phyloP scores from a whole-genome alignment of 2,113 vertebrate genomes.

The Choloepus hoffmanni region DNA sequence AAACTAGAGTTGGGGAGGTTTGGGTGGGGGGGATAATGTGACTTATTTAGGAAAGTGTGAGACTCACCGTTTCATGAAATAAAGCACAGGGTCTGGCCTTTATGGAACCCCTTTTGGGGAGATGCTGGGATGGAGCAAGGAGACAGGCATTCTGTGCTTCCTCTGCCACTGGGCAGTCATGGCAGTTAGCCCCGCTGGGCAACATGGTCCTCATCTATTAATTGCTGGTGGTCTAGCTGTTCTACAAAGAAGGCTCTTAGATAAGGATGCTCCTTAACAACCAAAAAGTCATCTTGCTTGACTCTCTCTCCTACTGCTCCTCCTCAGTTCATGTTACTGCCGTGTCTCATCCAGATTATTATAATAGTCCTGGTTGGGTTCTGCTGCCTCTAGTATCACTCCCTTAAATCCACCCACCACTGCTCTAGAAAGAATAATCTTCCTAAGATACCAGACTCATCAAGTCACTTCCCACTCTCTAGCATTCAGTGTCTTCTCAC shows the following conservation, averaged over 20 bases:
- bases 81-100: not conserved
- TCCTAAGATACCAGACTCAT: not conserved
- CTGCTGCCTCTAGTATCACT: not conserved
- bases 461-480: not conserved
- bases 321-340: not conserved
- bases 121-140: not conserved
- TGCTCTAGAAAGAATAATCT: not conserved
- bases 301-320: not conserved
- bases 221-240: not conserved
- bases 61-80: not conserved
- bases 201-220: not conserved
- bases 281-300: not conserved
- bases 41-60: constrained; percentile 28
- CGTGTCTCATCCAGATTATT: not conserved
- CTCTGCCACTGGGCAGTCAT: not conserved
- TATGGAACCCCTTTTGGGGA: not conserved
- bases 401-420: not conserved
- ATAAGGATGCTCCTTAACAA: not conserved
- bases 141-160: not conserved
- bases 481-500: not conserved
- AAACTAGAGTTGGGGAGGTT: not conserved
- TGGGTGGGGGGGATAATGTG: not conserved
- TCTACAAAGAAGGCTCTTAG: not conserved
- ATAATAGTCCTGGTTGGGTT: not conserved
- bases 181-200: not conserved